Evolutionary conservation across 2,888 invertebrate species (phyloP).

Genomic region (Pilophorus perplexus): DNA sequence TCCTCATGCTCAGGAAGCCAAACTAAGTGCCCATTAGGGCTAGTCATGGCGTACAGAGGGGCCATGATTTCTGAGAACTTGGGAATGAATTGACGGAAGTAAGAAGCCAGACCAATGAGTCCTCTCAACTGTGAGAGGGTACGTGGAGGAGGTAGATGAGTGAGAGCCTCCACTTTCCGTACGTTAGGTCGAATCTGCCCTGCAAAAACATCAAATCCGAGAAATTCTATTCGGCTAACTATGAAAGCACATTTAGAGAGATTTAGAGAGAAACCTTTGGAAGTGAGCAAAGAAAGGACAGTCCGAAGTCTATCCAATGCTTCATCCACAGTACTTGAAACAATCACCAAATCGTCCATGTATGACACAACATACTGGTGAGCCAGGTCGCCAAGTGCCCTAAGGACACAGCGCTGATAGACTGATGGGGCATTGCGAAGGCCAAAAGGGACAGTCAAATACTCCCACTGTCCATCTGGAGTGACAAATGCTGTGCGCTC

Average conservation of each 20-base stretch:
- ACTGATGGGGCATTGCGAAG: constrained; percentile 24
- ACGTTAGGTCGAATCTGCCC: too few relatives aligned
- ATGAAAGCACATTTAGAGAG: too few relatives aligned
- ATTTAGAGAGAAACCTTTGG: too few relatives aligned
- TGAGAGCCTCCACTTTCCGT: too few relatives aligned
- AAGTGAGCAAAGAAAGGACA: too few relatives aligned
- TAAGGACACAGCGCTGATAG: constrained; percentile 49
- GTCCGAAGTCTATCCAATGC: constrained; percentile 49
- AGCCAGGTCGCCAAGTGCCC: constrained; percentile 50
- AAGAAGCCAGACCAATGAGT: constrained; percentile 18
- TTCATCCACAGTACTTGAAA: constrained; percentile 45
- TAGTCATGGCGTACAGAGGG: constrained; percentile 34
- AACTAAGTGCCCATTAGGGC: constrained; percentile 48
- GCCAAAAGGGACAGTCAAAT: constrained; percentile 24
- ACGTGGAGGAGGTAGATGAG: too few relatives aligned
- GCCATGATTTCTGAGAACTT: constrained; percentile 14
- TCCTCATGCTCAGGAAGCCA: neutral
- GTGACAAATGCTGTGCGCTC: constrained; percentile 12
- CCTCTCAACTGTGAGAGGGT: neutral
- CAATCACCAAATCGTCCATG: constrained; percentile 50
- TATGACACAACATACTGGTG: constrained; percentile 46
- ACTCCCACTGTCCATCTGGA: constrained; percentile 37
- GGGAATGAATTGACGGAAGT: constrained; percentile 9
- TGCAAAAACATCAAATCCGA: too few relatives aligned
- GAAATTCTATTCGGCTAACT: too few relatives aligned